These are phyloP conservation scores for Sebastes diaconus DNA, from an alignment of 2,797 vertebrate genomes.

Conservation along the genomic window DNA sequence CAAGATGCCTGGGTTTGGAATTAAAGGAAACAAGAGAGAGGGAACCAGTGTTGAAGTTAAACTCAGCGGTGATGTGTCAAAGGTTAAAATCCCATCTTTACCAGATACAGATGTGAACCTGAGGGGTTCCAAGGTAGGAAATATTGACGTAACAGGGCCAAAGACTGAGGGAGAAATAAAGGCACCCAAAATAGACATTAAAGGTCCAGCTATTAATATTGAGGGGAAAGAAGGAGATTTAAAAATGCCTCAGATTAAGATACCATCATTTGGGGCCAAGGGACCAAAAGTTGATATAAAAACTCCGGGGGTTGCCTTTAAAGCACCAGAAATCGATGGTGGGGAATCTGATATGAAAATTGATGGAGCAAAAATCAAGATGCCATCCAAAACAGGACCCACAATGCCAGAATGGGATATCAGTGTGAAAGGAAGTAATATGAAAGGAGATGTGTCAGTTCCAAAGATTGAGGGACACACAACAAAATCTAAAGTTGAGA, in stretches of 20 bases:
- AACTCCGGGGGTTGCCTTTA: not conserved
- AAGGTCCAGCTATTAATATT: slow-evolving; percentile 18
- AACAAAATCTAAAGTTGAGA: not conserved
- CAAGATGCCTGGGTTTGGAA: slow-evolving; percentile 27
- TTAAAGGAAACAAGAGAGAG: slow-evolving; percentile 13
- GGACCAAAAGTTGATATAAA: not conserved
- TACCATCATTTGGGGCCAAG: not conserved
- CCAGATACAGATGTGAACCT: not conserved
- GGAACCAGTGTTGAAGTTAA: slow-evolving; percentile 37
- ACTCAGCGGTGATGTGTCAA: slow-evolving; percentile 1
- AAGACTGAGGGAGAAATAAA: slow-evolving; percentile 45
- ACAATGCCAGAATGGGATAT: slow-evolving; percentile 13
- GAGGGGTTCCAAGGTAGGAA: not conserved
- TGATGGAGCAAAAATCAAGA: not conserved
- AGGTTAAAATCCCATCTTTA: slow-evolving; percentile 5
- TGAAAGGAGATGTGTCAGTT: slow-evolving; percentile 8
- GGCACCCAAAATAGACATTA: slow-evolving; percentile 10
- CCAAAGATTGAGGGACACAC: slow-evolving; percentile 3
- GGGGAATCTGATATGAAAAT: not conserved
- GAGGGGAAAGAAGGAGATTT: not conserved
- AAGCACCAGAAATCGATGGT: not conserved
- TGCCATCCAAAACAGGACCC: not conserved
- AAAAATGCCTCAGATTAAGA: slow-evolving; percentile 23
- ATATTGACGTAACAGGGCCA: not conserved
- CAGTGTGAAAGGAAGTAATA: not conserved